phyloP scores from a whole-genome alignment of 2,888 invertebrate genomes.

The Agonopterix heracliana region DNA sequence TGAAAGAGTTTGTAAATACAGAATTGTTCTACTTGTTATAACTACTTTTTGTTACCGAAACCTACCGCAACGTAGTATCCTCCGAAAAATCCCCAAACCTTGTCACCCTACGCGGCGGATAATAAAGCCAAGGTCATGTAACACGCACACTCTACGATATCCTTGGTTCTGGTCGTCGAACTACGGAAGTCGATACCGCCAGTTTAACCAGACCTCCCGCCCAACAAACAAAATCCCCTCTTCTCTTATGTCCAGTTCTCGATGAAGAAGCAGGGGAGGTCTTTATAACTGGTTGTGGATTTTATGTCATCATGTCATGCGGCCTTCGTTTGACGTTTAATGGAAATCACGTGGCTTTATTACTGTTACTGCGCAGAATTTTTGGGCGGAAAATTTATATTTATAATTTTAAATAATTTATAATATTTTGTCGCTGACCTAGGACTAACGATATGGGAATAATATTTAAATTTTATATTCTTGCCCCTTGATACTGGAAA shows the following conservation, averaged over 20 bases:
- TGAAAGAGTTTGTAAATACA: too few species aligned
- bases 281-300: conserved; percentile 30
- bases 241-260: not conserved
- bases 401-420: not conserved
- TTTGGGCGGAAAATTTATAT: conserved; percentile 1
- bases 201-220: conserved; percentile 37
- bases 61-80: not conserved
- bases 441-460: not conserved
- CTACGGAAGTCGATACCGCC: conserved; percentile 58
- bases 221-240: conserved; percentile 21
- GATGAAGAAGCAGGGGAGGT: conserved; percentile 20
- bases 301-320: conserved; percentile 59
- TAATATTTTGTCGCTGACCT: not conserved
- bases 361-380: conserved; percentile 10
- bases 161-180: conserved; percentile 63
- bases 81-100: conserved; percentile 23
- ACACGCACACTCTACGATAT: conserved; percentile 58
- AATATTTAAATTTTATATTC: too few species aligned
- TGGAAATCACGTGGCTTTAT: conserved; percentile 44
- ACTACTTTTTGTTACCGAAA: too few species aligned
- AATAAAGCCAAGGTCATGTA: conserved; percentile 60
- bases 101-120: conserved; percentile 41
- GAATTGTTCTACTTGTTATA: too few species aligned
- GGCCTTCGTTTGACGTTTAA: conserved; percentile 54
- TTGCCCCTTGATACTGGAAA: not conserved